Percentiles rank a stretch among this genome's conserved stretches.
Conservation (phyloP, 1,140 invertebrate genomes). For the Melipona quadrifasciata region DNA sequence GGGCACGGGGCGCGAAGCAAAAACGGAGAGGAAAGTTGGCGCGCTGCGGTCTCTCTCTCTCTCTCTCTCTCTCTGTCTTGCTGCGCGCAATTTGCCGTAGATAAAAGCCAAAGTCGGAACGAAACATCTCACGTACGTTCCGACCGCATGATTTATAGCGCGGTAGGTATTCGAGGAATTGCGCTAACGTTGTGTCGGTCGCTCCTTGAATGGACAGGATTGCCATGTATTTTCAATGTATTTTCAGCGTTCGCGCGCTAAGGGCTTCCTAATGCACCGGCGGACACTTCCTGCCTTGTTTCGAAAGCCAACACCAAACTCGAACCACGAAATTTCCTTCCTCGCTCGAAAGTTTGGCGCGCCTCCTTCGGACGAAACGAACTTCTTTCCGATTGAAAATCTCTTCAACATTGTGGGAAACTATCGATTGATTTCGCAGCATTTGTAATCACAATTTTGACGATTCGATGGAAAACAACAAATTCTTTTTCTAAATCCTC, state of each 20-base stretch:
- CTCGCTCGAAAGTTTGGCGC: no score
- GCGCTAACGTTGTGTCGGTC: background rate
- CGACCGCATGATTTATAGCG: slow-evolving; percentile 38
- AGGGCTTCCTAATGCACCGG: background rate
- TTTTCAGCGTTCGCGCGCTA: slow-evolving; percentile 3
- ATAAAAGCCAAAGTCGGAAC: slow-evolving; percentile 30
- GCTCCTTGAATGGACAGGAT: slow-evolving; percentile 3
- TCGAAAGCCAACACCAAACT: background rate
- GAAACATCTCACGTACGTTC: slow-evolving; percentile 36
- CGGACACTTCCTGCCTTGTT: slow-evolving; percentile 2
- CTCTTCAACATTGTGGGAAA: no score
- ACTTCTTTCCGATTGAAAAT: no score
- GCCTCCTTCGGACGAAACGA: no score
- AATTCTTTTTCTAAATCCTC: no score
- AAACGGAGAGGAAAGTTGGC: background rate
- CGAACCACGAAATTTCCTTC: background rate
- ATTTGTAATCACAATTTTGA: no score
- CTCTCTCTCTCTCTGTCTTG: no score
- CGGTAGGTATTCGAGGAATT: slow-evolving; percentile 27
- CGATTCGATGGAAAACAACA: no score
- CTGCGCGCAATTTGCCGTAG: slow-evolving; percentile 12
- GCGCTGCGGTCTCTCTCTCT: background rate
- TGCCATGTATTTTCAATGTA: no score
- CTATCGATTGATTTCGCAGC: no score
- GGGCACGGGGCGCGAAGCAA: background rate